A percentile compares a stretch with the other conserved stretches of the same genome.
Evolutionary conservation across 1,140 invertebrate genomes (phyloP).

Genomic region (Hormaphis cornu): DNA sequence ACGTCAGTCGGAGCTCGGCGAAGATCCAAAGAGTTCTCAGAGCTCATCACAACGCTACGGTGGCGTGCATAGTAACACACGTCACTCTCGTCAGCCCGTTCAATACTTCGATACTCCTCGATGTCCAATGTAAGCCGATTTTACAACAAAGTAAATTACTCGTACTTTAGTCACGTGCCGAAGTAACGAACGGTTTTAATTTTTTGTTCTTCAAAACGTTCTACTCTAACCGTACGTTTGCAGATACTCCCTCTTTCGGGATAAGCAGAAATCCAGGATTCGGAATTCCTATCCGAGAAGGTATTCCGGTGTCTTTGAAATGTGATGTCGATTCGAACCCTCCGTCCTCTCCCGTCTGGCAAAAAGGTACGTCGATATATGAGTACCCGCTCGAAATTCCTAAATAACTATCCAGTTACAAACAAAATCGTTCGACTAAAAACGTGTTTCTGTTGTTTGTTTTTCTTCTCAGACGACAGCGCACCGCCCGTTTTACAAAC

Average conservation of each 20-base stretch:
- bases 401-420: too few species aligned
- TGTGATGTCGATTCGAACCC: slow-evolving; percentile 88
- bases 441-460: background rate
- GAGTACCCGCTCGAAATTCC: too few species aligned
- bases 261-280: slow-evolving; percentile 81
- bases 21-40: slow-evolving; percentile 56
- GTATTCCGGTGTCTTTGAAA: slow-evolving; percentile 72
- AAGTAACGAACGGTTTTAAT: background rate
- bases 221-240: slow-evolving; percentile 37
- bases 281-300: slow-evolving; percentile 72
- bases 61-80: slow-evolving; percentile 63
- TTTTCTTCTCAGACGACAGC: slow-evolving; percentile 46
- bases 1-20: slow-evolving; percentile 51
- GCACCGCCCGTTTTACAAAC: slow-evolving; percentile 54
- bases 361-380: slow-evolving; percentile 51
- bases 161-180: too few species aligned
- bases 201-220: background rate
- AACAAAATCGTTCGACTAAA: too few species aligned
- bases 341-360: slow-evolving; percentile 72
- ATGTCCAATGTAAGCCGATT: slow-evolving; percentile 69
- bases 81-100: slow-evolving; percentile 54
- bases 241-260: slow-evolving; percentile 82
- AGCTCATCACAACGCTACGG: slow-evolving; percentile 63
- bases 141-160: too few species aligned
- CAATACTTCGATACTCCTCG: slow-evolving; percentile 61